Evolutionary conservation across 1,140 invertebrate species (phyloP).

Genomic region (Lordiphosa collinella): DNA sequence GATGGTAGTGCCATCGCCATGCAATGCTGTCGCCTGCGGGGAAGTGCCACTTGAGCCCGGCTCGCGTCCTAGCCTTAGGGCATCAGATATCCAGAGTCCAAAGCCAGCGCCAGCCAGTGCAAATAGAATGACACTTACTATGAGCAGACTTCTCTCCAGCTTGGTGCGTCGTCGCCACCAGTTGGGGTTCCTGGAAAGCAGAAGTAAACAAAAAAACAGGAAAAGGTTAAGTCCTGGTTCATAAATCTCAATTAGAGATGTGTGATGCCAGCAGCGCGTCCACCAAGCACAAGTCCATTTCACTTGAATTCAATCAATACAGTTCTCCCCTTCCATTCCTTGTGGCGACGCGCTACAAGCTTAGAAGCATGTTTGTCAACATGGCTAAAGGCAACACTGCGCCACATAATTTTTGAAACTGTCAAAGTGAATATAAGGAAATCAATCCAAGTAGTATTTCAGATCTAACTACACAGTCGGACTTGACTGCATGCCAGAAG

Average conservation of each 20-base stretch:
- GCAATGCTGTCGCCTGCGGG: constrained; percentile 57
- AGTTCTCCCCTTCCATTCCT: constrained; percentile 13
- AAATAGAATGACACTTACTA: constrained; percentile 83
- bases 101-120: constrained; percentile 84
- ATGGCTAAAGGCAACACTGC: too few relatives aligned
- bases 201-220: not conserved
- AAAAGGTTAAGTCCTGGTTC: not conserved
- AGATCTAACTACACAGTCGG: too few relatives aligned
- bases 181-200: constrained; percentile 87
- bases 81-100: constrained; percentile 83
- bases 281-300: constrained; percentile 27
- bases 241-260: constrained; percentile 30
- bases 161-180: constrained; percentile 91
- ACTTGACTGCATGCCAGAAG: too few relatives aligned
- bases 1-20: constrained; percentile 35
- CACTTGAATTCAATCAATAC: constrained; percentile 31
- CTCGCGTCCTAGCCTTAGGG: constrained; percentile 18
- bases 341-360: not conserved
- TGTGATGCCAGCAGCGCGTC: constrained; percentile 6
- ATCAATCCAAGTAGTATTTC: too few relatives aligned
- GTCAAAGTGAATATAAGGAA: too few relatives aligned
- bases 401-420: too few relatives aligned
- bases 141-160: constrained; percentile 87
- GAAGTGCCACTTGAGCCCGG: not conserved
- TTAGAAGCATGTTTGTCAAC: constrained; percentile 38